Conservation (phyloP, 2,113 vertebrate species). For the Nyctibius bracteatus region DNA sequence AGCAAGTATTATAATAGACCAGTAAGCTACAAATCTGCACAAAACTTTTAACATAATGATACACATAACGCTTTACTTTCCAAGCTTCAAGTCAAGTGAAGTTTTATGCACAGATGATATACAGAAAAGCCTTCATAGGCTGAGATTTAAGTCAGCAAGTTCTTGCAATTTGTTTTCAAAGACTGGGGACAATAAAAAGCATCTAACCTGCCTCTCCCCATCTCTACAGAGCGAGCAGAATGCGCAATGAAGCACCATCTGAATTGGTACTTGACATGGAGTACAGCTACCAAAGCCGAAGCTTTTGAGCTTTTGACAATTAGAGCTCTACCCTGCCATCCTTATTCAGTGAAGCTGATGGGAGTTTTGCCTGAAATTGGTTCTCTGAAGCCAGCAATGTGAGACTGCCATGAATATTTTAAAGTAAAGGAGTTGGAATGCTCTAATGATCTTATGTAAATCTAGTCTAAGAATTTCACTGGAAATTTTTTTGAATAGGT, state of each 20-base stretch:
- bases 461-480: constrained; percentile 38
- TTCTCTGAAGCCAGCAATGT: constrained; percentile 41
- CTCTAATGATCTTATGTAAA: constrained; percentile 59
- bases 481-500: constrained; percentile 41
- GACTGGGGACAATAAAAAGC: background rate
- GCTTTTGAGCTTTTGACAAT: constrained; percentile 34
- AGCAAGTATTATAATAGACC: background rate
- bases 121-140: background rate
- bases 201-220: background rate
- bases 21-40: background rate
- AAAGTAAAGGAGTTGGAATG: constrained; percentile 50
- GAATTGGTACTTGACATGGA: background rate
- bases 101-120: background rate
- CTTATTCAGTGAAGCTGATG: constrained; percentile 24
- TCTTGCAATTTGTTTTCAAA: background rate
- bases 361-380: constrained; percentile 48
- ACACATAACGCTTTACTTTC: background rate
- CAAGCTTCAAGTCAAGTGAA: background rate
- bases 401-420: constrained; percentile 63
- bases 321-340: constrained; percentile 4
- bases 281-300: background rate
- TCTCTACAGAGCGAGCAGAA: background rate
- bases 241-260: background rate
- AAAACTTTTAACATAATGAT: background rate
- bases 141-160: background rate